Percentiles rank a stretch among this genome's conserved stretches.
phyloP scores from a whole-genome alignment of 2,888 invertebrate genomes.

The Artemia sinica region DNA sequence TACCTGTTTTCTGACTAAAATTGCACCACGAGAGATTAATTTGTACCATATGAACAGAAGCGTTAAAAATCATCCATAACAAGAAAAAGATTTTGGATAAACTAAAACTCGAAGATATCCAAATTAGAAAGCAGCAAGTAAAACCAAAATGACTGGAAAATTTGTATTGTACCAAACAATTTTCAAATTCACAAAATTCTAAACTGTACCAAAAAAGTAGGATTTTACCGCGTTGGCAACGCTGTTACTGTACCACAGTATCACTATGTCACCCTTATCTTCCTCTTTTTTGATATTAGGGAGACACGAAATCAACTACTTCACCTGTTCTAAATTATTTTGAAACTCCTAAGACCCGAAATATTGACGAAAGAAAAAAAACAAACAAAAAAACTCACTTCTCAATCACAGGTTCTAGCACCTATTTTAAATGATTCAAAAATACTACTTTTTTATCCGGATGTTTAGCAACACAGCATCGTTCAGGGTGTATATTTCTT shows the following conservation, averaged over 20 bases:
- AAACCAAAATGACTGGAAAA: too few relatives aligned
- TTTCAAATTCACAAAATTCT: too few relatives aligned
- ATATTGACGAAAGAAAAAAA: constrained; percentile 10
- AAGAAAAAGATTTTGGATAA: too few relatives aligned
- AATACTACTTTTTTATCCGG: constrained; percentile 34
- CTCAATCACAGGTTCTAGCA: constrained; percentile 33
- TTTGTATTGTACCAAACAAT: too few relatives aligned
- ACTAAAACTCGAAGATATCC: too few relatives aligned
- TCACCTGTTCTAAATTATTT: constrained; percentile 1
- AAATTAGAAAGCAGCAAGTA: too few relatives aligned
- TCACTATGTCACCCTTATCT: neutral
- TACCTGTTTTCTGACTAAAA: too few relatives aligned
- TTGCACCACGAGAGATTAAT: too few relatives aligned
- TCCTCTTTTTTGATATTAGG: neutral
- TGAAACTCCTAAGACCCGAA: neutral
- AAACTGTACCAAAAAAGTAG: too few relatives aligned
- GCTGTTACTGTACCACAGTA: neutral
- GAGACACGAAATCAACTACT: neutral
- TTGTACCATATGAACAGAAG: too few relatives aligned
- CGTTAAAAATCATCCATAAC: too few relatives aligned
- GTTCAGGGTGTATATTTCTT: constrained; percentile 46
- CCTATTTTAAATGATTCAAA: constrained; percentile 34
- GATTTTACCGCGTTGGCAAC: too few relatives aligned
- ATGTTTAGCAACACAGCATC: constrained; percentile 44
- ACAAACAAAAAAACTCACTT: constrained; percentile 31